Percentiles rank a stretch among this genome's conserved stretches.
Evolutionary conservation across 2,113 vertebrate species (phyloP).

Genomic region (Puntigrus tetrazona): DNA sequence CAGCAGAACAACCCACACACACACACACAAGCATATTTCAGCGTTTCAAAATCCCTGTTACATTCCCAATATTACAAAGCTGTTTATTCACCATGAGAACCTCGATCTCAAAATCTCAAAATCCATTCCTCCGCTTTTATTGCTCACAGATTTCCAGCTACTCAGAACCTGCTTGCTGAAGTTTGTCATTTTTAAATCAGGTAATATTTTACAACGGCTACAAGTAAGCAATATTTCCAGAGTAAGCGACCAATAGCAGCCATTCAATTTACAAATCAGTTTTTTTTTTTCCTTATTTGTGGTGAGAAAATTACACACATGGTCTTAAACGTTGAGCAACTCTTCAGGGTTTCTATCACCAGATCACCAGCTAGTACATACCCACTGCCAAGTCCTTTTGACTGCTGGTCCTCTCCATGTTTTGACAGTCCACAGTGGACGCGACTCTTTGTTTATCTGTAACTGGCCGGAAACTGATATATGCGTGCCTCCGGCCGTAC

Average conservation of each 20-base stretch:
- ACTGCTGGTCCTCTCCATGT: slow-evolving; percentile 65
- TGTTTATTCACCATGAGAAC: slow-evolving; percentile 12
- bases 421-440: slow-evolving; percentile 60
- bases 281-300: background rate
- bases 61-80: slow-evolving; percentile 12
- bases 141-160: background rate
- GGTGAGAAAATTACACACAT: background rate
- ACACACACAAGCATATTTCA: background rate
- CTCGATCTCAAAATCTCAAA: background rate
- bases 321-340: background rate
- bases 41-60: background rate
- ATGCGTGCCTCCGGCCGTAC: slow-evolving; percentile 74
- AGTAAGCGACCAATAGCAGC: background rate
- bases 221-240: background rate
- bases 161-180: background rate
- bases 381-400: slow-evolving; percentile 66
- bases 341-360: background rate
- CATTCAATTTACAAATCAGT: background rate
- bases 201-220: background rate
- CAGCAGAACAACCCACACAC: slow-evolving; percentile 5
- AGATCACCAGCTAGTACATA: slow-evolving; percentile 58
- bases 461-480: slow-evolving; percentile 70
- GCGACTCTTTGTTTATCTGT: slow-evolving; percentile 65
- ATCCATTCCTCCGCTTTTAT: background rate
- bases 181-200: background rate